Base-by-base conservation (phyloP, 2,888 invertebrate species). In the Cheilosia grossa region DNA sequence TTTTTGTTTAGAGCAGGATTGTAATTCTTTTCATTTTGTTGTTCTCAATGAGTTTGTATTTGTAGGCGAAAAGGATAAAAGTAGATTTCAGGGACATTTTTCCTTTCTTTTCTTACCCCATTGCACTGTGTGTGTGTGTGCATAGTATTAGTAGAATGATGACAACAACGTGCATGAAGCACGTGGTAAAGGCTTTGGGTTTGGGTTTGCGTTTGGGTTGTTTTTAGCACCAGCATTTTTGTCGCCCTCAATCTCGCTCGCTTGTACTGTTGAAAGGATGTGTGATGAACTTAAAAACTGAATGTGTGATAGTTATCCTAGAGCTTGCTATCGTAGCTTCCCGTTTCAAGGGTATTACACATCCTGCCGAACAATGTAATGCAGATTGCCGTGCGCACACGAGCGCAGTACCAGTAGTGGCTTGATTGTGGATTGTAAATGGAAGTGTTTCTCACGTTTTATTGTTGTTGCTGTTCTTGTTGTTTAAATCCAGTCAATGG, bases 391-490 rank as follows among this genome's bases (percentile, higher is more conserved):
- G 73, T 44, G 24, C 51, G n/a, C 17, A 47, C 17, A 17, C 17
- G 51, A 21, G 24, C 21, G 49, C 21, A 10, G 3, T 6, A 21
- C 21, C 51, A 5, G 59, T 70, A 66, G 70, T 70, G 79, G 83
- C 79, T 66, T 74, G 74, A 75, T 66, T 79, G 79, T 83, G 70
- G 59, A 75, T 83, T 83, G 83, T 83, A 75, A 75, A 72, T 58
- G 78, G 49, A 79, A 79, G 73, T 70, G 44, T 53, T 74, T 54
- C 72, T 44, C 70, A 63, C 54, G 13, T 51, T 51, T 24, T 21
- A 4, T 49, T 49, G 17, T 21, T 49, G 47, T 47, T 69, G 74
- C 21, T n/a, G n/a, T n/a, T n/a, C n/a, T n/a, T n/a, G n/a, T 74
- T 83, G 74, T 78, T 70, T 51, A 69, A 58, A 74, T 66, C 63